Conservation (phyloP, 2,797 vertebrate genomes). For the Sebastes diploproa region DNA sequence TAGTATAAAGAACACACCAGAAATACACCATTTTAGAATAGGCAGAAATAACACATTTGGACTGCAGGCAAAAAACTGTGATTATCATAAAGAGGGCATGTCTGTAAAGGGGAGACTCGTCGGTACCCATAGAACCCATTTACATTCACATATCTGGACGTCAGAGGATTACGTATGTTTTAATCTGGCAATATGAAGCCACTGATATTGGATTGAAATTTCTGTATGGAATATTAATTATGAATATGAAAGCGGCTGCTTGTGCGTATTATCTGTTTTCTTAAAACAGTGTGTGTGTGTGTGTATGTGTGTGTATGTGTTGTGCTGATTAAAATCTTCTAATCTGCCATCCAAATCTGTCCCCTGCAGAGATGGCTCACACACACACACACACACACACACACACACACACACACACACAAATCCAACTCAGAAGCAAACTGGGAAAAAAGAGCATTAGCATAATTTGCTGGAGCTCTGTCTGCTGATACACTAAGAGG, state of each 20-base stretch:
- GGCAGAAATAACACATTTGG: no score
- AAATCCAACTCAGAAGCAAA: background rate
- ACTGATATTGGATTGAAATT: slow-evolving; percentile 6
- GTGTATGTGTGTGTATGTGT: background rate
- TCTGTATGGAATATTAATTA: slow-evolving; percentile 16
- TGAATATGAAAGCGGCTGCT: background rate
- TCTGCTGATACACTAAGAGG: no score
- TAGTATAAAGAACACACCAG: no score
- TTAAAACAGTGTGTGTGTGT: background rate
- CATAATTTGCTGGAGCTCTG: no score
- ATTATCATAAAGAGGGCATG: no score
- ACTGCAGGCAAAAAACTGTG: no score
- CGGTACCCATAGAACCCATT: no score
- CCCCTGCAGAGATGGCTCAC: background rate
- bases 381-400: background rate
- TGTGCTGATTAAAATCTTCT: background rate
- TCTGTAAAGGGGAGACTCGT: no score
- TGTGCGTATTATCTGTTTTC: background rate
- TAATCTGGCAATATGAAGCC: background rate
- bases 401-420: background rate
- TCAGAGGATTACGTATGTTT: background rate
- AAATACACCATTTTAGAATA: no score
- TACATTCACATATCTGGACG: no score
- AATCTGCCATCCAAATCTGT: slow-evolving; percentile 1
- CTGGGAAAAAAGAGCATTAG: background rate